These are phyloP conservation scores for Eleutherodactylus coqui DNA, from an alignment of 2,797 vertebrate genomes.

Conservation along the genomic window DNA sequence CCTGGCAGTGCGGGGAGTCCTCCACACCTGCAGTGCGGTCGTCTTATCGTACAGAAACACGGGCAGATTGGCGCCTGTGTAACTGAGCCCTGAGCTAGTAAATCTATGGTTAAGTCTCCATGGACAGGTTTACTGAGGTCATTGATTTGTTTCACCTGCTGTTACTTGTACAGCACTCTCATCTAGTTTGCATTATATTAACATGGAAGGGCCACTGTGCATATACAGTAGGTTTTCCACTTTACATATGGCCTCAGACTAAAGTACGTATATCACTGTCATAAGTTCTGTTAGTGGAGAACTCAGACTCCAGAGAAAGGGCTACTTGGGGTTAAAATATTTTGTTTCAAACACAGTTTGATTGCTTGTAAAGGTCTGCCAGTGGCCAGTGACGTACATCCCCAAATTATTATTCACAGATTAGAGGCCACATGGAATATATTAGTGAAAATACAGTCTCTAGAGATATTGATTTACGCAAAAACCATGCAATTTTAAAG, in stretches of 20 bases:
- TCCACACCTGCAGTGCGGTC: no score
- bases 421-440: constrained; percentile 62
- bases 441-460: constrained; percentile 63
- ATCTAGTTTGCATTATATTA: not conserved
- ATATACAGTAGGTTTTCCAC: not conserved
- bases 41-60: no score
- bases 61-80: no score
- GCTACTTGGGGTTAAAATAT: constrained; percentile 28
- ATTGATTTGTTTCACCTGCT: no score
- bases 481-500: constrained; percentile 58
- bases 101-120: not conserved
- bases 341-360: not conserved
- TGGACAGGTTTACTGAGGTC: no score
- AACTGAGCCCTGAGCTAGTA: no score
- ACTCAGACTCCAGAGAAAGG: not conserved
- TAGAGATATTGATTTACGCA: constrained; percentile 57
- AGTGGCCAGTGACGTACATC: constrained; percentile 46
- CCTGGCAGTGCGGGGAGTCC: no score
- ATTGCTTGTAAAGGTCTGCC: constrained; percentile 53
- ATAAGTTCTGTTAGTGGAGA: not conserved
- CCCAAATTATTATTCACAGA: constrained; percentile 67
- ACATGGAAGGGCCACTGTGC: not conserved
- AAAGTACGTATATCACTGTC: not conserved
- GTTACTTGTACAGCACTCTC: not conserved
- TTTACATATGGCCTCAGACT: not conserved